Evolutionary conservation across 2,888 invertebrate species (phyloP).

Genomic region (Odontothrips loti): DNA sequence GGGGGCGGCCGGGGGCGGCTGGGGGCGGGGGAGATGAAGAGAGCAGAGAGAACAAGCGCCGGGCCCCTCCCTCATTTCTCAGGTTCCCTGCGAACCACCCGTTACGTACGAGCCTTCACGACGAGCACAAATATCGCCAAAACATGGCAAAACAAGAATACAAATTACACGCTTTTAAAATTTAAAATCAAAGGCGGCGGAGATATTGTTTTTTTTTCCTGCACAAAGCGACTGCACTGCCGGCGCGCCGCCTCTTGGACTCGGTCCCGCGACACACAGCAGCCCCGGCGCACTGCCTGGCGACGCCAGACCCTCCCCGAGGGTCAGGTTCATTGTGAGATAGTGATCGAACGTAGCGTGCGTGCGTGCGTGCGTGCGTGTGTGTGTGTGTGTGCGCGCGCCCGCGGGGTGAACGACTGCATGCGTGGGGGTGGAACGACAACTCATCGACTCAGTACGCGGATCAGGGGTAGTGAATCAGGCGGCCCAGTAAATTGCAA

Average conservation of each 20-base stretch:
- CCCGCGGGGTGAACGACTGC: not conserved
- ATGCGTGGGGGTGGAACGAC: too few species aligned
- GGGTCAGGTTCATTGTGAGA: slow-evolving; percentile 13
- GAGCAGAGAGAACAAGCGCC: too few species aligned
- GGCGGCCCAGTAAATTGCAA: not conserved
- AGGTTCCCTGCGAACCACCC: not conserved
- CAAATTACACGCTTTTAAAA: not conserved
- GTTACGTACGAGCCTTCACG: not conserved
- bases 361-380: not conserved
- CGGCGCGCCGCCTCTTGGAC: not conserved
- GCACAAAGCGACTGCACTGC: not conserved
- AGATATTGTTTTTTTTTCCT: not conserved
- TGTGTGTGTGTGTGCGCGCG: not conserved
- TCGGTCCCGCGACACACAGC: not conserved
- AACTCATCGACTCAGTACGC: too few species aligned
- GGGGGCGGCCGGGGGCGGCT: not conserved
- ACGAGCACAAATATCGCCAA: not conserved
- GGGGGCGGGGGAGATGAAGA: not conserved
- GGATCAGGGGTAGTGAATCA: not conserved
- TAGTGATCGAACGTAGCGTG: not conserved
- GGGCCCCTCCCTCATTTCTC: not conserved
- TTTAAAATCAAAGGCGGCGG: not conserved
- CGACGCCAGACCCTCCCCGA: too few species aligned
- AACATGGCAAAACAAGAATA: not conserved
- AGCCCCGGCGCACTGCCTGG: too few species aligned